A percentile compares a stretch with the other conserved stretches of the same genome.
These are phyloP conservation scores for Meghimatium bilineatum DNA, from an alignment of 2,888 invertebrate genomes.

Conservation along the genomic window DNA sequence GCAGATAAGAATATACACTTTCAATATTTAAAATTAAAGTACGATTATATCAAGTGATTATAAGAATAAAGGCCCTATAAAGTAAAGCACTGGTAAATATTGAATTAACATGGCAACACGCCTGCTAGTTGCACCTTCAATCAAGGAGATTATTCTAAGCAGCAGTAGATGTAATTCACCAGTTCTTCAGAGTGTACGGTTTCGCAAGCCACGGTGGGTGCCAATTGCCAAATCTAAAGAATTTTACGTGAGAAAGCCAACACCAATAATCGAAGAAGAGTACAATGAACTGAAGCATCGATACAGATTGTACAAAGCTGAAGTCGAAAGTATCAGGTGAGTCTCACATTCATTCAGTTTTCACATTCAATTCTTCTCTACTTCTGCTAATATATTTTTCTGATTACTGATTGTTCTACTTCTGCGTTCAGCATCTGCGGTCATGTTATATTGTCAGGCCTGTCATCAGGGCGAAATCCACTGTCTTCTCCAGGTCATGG, in stretches of 20 bases:
- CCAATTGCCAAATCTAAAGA: conserved; percentile 67
- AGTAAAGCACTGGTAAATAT: not conserved
- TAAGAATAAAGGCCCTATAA: not conserved
- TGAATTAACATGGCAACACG: not conserved
- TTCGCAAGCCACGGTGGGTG: conserved; percentile 68
- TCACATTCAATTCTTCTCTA: too few species aligned
- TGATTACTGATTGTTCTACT: too few species aligned
- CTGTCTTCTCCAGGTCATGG: too few species aligned
- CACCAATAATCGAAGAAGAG: conserved; percentile 62
- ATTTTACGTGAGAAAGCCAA: conserved; percentile 64
- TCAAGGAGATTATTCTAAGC: not conserved
- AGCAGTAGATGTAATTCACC: not conserved
- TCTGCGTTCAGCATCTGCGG: too few species aligned
- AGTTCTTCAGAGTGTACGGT: conserved; percentile 59
- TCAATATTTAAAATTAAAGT: not conserved
- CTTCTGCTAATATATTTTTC: too few species aligned
- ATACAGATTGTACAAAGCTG: conserved; percentile 58
- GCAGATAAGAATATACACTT: not conserved
- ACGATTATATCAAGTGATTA: not conserved
- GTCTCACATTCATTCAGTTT: not conserved
- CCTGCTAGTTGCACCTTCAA: not conserved
- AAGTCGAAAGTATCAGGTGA: conserved; percentile 56
- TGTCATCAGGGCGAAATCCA: too few species aligned
- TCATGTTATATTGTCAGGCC: too few species aligned
- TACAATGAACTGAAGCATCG: conserved; percentile 54